Percentiles rank a stretch among this genome's conserved stretches.
phyloP scores from a whole-genome alignment of 2,113 vertebrate genomes.

The Gopherus evgoodei region DNA sequence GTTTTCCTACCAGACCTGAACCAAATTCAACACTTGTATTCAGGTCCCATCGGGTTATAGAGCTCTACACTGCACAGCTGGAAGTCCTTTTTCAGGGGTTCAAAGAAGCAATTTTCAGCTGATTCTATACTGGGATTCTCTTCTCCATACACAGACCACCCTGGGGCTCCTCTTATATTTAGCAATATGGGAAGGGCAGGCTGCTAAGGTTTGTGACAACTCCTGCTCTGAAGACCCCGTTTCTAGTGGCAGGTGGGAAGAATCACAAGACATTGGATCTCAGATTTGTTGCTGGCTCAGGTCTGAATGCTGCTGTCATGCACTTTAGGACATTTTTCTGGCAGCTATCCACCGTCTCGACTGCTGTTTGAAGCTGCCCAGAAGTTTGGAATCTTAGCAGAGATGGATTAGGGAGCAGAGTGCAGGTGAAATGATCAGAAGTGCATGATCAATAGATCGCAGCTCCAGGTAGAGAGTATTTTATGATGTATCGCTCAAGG shows the following conservation, averaged over 20 bases:
- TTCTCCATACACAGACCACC: no score
- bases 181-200: no score
- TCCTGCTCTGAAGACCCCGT: no score
- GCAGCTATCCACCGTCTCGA: not conserved
- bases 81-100: not conserved
- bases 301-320: not conserved
- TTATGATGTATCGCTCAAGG: not conserved
- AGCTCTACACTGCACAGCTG: not conserved
- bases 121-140: not conserved
- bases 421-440: not conserved
- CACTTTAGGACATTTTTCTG: not conserved
- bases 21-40: no score
- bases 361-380: not conserved
- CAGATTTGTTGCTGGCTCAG: not conserved
- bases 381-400: not conserved
- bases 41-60: no score
- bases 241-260: not conserved
- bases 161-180: no score
- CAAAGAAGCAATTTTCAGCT: not conserved
- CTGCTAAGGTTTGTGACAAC: no score
- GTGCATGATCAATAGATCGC: fast-evolving
- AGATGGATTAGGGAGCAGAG: not conserved
- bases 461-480: not conserved
- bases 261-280: not conserved
- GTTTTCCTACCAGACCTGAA: no score